Evolutionary conservation across 37 sponge, comb jelly and placozoan species (phyloP), one percentile per base, ranked within the genome.

Genomic region (Petrosia ficiformis): DNA sequence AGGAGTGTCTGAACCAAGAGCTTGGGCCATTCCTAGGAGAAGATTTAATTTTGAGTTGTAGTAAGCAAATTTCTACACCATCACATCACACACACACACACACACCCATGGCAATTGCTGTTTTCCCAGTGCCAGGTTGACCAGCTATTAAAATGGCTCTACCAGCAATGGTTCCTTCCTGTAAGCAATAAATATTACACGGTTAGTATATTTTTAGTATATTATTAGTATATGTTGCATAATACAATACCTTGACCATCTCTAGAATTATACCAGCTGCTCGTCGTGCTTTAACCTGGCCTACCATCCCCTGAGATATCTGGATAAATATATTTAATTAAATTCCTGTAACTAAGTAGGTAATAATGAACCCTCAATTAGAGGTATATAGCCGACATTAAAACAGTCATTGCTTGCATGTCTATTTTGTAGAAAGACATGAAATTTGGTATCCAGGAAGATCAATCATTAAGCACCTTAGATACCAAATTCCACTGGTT

Each of bases 91-190:
- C 80, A 71, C 80, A 80, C 63, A 71, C 8, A 6, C 30, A 67
- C 59, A 2, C 66, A 82, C 96, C 98, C 98, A 97, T 97, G 32
- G 98, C 98, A 56, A 97, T 97, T 52, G 98, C 98, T 42, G 98
- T 95, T 73, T 95, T 95, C 19, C 96, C 96, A 22, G 93, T 95
- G 2, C 97, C 94, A 4, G 94, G 97, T 58, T 93, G 91, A 6
- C 95, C 99, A 39, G 93, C 99, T 25, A 97, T 95, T 32, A 97
- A 80, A 2, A 92, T 84, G 5, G 93, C 99, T 72, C 99, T 36
- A 0, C 99, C 99, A 44, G 99, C 93, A 70, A 97, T 97, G 75
- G 94, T 95, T 2, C 95, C 99, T 30, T 94, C 99, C 90, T 89
- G 58, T 34, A 30, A 28, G 71, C 22, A 2, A 75, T 39, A 74